Conservation (phyloP, 2,797 vertebrate species). For the Rhinichthys osculus region DNA sequence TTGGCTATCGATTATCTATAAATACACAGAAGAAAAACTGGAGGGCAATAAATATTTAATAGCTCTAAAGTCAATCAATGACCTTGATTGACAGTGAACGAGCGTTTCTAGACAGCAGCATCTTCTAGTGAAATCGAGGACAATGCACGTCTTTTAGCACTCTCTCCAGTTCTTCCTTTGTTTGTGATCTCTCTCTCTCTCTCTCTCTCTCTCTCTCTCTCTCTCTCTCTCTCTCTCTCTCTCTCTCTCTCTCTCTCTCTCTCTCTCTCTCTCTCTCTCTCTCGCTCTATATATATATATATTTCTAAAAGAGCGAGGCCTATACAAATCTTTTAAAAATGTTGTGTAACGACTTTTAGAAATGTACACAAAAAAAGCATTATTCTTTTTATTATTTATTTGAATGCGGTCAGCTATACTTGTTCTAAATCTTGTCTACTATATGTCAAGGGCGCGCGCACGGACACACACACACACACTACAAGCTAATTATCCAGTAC, state of each 20-base stretch:
- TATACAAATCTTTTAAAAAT: neutral
- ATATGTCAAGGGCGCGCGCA: slow-evolving; percentile 74
- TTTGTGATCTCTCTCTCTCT: neutral
- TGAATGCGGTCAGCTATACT: neutral
- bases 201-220: neutral
- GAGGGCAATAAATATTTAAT: neutral
- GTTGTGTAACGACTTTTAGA: neutral
- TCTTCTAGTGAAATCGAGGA: neutral
- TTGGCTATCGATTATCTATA: neutral
- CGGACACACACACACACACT: slow-evolving; percentile 37
- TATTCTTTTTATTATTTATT: neutral
- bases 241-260: neutral
- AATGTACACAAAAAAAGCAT: neutral
- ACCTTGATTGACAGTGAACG: slow-evolving; percentile 41
- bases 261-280: no score
- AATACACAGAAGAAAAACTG: neutral
- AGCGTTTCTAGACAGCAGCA: neutral
- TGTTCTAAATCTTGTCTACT: slow-evolving; percentile 67
- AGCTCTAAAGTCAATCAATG: slow-evolving; percentile 11
- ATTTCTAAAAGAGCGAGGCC: no score
- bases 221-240: neutral
- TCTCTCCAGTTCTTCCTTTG: neutral
- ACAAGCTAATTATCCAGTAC: slow-evolving; percentile 68
- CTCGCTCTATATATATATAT: neutral
- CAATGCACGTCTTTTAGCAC: neutral